These are phyloP conservation scores for Heliconius eleuchia DNA, from an alignment of 1,140 invertebrate species.

Conservation along the genomic window DNA sequence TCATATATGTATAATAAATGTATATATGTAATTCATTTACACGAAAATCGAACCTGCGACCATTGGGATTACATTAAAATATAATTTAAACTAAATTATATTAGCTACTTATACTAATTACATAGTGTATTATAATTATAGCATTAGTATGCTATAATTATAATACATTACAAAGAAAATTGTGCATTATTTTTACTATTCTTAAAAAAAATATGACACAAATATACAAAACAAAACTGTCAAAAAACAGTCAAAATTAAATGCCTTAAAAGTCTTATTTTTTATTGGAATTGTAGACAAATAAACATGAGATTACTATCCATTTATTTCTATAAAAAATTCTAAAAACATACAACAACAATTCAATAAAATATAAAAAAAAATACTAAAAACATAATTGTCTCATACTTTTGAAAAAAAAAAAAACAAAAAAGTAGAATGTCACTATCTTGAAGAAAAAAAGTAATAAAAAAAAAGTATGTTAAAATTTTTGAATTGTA, in stretches of 20 bases:
- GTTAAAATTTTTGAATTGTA: too few relatives aligned
- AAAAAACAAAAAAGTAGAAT: too few relatives aligned
- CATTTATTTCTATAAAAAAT: not conserved
- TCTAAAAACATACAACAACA: too few relatives aligned
- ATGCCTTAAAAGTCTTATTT: constrained; percentile 5
- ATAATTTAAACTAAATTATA: not conserved
- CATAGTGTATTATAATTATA: too few relatives aligned
- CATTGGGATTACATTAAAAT: not conserved
- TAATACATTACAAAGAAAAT: constrained; percentile 9
- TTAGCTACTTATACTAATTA: not conserved
- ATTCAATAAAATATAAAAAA: too few relatives aligned
- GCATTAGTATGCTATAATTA: not conserved
- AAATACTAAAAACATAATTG: too few relatives aligned
- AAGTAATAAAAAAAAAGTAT: too few relatives aligned
- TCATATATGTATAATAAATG: not conserved
- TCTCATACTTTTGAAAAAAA: too few relatives aligned
- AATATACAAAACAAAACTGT: constrained; percentile 27
- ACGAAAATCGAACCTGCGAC: not conserved
- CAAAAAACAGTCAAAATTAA: constrained; percentile 15
- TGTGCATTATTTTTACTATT: constrained; percentile 18
- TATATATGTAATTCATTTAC: not conserved
- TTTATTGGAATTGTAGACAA: not conserved
- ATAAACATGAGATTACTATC: not conserved
- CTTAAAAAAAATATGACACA: constrained; percentile 32
- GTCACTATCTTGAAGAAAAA: too few relatives aligned